These are phyloP conservation scores for Anthopleura sola DNA, from an alignment of 64 coral and sea anemone genomes.

Conservation along the genomic window DNA sequence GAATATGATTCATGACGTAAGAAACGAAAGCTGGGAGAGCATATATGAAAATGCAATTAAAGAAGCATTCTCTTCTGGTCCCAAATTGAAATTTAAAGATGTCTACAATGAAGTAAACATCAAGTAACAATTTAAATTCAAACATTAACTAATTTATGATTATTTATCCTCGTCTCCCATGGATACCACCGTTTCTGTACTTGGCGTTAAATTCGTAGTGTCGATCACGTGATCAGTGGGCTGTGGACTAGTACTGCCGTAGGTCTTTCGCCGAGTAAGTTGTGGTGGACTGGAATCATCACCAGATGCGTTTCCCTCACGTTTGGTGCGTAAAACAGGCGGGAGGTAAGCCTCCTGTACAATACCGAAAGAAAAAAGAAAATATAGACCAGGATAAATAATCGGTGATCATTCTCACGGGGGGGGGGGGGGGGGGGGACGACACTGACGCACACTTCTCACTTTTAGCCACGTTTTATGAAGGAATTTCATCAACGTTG, in stretches of 20 bases:
- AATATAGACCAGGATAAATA: too few species aligned
- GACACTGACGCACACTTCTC: too few species aligned
- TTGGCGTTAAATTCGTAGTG: slow-evolving; percentile 70
- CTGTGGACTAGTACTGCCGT: slow-evolving; percentile 41
- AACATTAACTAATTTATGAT: background rate
- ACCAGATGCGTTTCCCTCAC: slow-evolving; percentile 25
- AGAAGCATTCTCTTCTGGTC: background rate
- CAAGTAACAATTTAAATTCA: background rate
- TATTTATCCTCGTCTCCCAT: slow-evolving; percentile 59
- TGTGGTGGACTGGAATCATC: slow-evolving; percentile 64
- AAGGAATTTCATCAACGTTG: too few species aligned
- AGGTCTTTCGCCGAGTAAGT: slow-evolving; percentile 79
- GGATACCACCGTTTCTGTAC: slow-evolving; percentile 70
- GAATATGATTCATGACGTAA: background rate
- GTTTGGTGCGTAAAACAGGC: slow-evolving; percentile 69
- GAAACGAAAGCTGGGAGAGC: background rate
- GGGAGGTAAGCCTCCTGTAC: slow-evolving; percentile 92
- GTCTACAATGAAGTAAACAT: background rate
- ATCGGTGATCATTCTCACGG: too few species aligned
- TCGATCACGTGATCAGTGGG: slow-evolving; percentile 88
- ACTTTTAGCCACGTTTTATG: too few species aligned
- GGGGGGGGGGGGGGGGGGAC: too few species aligned
- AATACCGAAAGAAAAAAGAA: background rate
- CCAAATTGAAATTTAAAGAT: slow-evolving; percentile 17
- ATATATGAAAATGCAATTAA: background rate